phyloP scores from a whole-genome alignment of 2,888 invertebrate genomes.

The Limenitis camilla region DNA sequence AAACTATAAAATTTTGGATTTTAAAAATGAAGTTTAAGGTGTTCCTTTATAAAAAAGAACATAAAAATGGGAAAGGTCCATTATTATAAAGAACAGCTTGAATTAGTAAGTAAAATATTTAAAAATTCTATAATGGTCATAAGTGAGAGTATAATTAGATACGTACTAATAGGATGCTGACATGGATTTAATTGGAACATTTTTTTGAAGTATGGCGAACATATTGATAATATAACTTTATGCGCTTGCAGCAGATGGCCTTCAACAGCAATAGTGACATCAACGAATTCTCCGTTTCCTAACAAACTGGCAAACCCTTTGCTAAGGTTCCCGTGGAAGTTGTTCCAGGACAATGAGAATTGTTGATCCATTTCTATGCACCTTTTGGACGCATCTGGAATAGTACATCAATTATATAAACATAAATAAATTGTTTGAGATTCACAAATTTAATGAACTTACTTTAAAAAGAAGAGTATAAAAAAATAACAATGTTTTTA shows the following conservation, averaged over 20 bases:
- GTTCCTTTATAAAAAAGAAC: neutral
- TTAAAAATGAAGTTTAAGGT: neutral
- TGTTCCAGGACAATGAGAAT: constrained; percentile 83
- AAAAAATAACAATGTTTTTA: constrained; percentile 20
- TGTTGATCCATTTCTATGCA: constrained; percentile 76
- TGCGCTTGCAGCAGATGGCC: constrained; percentile 80
- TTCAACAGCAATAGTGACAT: constrained; percentile 77
- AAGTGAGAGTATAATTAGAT: constrained; percentile 7
- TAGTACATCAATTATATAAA: constrained; percentile 23
- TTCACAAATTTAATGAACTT: constrained; percentile 3
- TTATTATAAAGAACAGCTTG: too few relatives aligned
- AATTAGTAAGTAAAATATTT: neutral
- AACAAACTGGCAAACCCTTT: constrained; percentile 77
- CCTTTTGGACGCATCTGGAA: constrained; percentile 30
- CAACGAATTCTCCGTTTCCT: constrained; percentile 75
- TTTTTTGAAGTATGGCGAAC: constrained; percentile 82
- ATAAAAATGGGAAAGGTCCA: too few relatives aligned
- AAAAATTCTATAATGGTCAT: neutral
- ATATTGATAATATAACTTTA: constrained; percentile 81
- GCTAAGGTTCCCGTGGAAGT: constrained; percentile 81
- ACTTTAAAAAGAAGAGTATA: constrained; percentile 17
- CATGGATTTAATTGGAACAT: constrained; percentile 79
- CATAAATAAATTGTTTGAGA: neutral
- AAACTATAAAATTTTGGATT: too few relatives aligned
- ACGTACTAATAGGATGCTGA: constrained; percentile 77